phyloP scores from a whole-genome alignment of 2,888 invertebrate species.

The Heliothis peltigera region DNA sequence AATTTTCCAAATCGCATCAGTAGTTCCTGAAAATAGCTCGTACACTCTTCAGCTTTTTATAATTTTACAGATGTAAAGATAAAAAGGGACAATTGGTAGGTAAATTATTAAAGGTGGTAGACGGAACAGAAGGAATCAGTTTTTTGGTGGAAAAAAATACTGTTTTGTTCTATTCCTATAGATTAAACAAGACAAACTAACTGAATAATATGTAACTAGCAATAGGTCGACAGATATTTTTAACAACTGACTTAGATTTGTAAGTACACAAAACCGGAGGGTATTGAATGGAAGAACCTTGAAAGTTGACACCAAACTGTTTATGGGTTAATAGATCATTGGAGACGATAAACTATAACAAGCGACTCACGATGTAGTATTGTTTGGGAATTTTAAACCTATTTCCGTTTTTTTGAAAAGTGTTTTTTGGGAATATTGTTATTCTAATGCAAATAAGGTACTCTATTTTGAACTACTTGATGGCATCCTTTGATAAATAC shows the following conservation, averaged over 20 bases:
- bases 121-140: too few species aligned
- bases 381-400: conserved; percentile 30
- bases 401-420: conserved; percentile 14
- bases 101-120: too few species aligned
- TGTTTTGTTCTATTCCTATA: too few species aligned
- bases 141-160: too few species aligned
- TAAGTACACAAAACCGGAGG: not conserved
- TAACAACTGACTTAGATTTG: conserved; percentile 23
- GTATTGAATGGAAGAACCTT: conserved; percentile 31
- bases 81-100: too few species aligned
- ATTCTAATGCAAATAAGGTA: not conserved
- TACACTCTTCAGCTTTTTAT: too few species aligned
- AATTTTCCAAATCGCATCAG: too few species aligned
- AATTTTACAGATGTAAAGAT: too few species aligned
- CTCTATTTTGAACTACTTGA: not conserved
- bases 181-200: too few species aligned
- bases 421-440: not conserved
- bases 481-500: not conserved
- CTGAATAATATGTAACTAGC: too few species aligned
- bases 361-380: conserved; percentile 1
- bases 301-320: not conserved
- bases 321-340: conserved; percentile 24
- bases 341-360: conserved; percentile 9
- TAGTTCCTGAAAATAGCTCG: too few species aligned
- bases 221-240: conserved; percentile 20